Conservation (phyloP, 2,797 vertebrate species). For the Nyctalus aviator region DNA sequence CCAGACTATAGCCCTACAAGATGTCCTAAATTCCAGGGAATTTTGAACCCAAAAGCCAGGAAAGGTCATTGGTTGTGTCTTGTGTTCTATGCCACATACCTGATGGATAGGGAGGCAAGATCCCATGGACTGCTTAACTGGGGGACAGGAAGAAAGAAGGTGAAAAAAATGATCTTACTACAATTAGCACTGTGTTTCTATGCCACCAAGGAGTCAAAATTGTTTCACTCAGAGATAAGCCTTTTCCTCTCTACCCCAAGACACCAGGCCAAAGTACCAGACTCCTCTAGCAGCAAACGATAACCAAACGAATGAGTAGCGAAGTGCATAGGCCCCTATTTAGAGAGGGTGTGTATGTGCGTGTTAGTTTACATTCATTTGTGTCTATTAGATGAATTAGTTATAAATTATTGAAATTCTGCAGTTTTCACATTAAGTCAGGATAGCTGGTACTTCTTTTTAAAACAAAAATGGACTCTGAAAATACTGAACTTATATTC, state of each 20-base stretch:
- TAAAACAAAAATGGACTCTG: background rate
- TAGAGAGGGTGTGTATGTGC: background rate
- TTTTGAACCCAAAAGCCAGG: background rate
- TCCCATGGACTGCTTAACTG: background rate
- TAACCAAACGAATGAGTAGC: too few species aligned
- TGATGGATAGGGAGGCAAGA: background rate
- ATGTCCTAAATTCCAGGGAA: background rate
- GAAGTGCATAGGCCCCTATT: background rate
- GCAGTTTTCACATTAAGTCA: background rate
- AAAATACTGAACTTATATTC: background rate
- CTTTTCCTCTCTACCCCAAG: background rate
- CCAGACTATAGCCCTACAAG: background rate
- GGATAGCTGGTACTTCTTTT: background rate
- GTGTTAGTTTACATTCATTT: background rate
- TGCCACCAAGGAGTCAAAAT: background rate
- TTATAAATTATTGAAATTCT: background rate
- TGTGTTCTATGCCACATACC: background rate
- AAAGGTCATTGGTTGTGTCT: background rate
- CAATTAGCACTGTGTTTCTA: background rate
- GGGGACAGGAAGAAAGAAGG: background rate
- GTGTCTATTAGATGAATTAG: background rate
- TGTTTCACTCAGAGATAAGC: background rate
- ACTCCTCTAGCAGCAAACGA: background rate
- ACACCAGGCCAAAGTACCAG: background rate
- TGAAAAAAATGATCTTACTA: background rate